phyloP scores from a whole-genome alignment of 2,797 vertebrate species.

The Scyliorhinus canicula region DNA sequence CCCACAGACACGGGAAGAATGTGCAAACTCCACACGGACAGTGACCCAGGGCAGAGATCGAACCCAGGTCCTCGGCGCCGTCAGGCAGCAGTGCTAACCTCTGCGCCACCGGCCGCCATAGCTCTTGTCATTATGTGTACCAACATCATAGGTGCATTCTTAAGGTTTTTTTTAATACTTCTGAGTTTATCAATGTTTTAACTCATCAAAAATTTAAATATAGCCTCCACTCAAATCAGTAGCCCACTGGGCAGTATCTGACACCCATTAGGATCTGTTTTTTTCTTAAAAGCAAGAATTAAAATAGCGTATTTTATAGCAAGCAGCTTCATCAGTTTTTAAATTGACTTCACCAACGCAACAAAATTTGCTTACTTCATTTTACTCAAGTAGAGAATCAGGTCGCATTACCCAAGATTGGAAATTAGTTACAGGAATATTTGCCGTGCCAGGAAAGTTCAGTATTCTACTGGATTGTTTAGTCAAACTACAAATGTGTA shows the following conservation, averaged over 20 bases:
- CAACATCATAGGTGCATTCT: background rate
- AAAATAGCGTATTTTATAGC: background rate
- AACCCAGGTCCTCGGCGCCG: too few relatives aligned
- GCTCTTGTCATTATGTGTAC: background rate
- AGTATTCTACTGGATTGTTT: background rate
- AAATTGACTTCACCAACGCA: background rate
- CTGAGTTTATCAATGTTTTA: background rate
- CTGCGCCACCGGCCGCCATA: too few relatives aligned
- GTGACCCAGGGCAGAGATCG: too few relatives aligned
- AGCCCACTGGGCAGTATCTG: too few relatives aligned
- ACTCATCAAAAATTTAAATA: background rate
- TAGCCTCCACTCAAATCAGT: background rate
- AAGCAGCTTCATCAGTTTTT: background rate
- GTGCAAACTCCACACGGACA: too few relatives aligned
- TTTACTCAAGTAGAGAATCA: background rate
- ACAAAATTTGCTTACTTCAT: background rate
- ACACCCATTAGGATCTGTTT: background rate
- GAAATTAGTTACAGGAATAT: conserved; percentile 16
- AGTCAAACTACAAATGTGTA: background rate
- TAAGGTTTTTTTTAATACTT: background rate
- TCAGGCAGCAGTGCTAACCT: too few relatives aligned
- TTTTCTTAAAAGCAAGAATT: background rate
- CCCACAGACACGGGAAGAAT: too few relatives aligned
- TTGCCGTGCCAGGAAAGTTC: background rate
- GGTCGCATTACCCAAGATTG: background rate